A percentile compares a stretch with the other conserved stretches of the same genome.
Evolutionary conservation across 2,797 vertebrate species (phyloP).

Genomic region (Acanthornis magna): DNA sequence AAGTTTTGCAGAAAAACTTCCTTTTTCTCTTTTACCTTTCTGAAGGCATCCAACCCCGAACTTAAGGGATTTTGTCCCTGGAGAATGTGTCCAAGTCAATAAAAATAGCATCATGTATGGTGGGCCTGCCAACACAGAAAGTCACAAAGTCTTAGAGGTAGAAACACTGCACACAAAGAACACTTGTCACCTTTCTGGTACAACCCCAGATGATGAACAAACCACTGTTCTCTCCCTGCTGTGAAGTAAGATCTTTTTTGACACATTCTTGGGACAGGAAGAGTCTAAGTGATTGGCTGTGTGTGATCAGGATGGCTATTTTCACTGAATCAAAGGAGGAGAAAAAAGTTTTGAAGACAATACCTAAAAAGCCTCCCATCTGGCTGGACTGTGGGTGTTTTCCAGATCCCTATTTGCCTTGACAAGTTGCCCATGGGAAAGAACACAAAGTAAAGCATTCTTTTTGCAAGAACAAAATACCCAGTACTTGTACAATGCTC

Average conservation of each 20-base stretch:
- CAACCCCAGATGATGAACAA: rapidly evolving
- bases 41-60: background rate
- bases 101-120: background rate
- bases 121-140: background rate
- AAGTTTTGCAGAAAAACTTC: background rate
- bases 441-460: background rate
- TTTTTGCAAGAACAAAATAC: background rate
- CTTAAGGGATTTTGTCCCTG: background rate
- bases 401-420: slow-evolving; percentile 1
- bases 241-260: background rate
- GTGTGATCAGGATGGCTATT: background rate
- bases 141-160: background rate
- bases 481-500: background rate
- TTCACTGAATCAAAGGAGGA: background rate
- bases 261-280: background rate
- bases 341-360: background rate
- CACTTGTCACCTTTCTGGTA: background rate
- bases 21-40: background rate
- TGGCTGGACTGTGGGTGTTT: background rate
- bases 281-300: background rate
- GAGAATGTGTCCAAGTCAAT: background rate
- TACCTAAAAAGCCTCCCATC: background rate
- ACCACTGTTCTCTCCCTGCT: background rate
- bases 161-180: background rate
- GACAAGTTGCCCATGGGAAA: background rate